phyloP scores from a whole-genome alignment of 2,113 vertebrate genomes.

The Colistium nudipinnis region DNA sequence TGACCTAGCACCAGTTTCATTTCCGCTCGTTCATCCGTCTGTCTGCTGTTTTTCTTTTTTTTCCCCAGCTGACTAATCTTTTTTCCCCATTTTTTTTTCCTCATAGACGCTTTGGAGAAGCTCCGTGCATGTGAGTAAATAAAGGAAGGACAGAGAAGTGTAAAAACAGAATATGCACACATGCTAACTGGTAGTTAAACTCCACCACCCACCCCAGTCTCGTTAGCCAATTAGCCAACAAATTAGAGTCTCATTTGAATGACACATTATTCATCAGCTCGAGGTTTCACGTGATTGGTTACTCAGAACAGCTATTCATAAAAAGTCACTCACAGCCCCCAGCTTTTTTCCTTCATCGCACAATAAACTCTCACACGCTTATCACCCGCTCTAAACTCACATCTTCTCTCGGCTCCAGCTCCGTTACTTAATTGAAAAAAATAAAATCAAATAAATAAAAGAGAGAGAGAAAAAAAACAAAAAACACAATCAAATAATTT shows the following conservation, averaged over 20 bases:
- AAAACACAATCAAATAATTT: neutral
- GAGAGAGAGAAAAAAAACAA: neutral
- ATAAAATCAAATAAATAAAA: no score
- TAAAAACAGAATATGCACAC: conserved; percentile 26
- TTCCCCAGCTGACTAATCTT: conserved; percentile 27
- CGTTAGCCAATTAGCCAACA: conserved; percentile 59
- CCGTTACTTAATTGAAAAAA: conserved; percentile 7
- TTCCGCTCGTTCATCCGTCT: conserved; percentile 58
- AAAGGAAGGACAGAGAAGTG: conserved; percentile 28
- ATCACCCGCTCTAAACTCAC: neutral
- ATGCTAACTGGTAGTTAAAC: conserved; percentile 32
- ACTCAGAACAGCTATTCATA: conserved; percentile 41
- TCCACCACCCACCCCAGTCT: neutral
- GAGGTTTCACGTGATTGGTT: conserved; percentile 47
- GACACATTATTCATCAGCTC: conserved; percentile 41
- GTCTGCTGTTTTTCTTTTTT: conserved; percentile 28
- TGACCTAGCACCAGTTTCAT: conserved; percentile 67
- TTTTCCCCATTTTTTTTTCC: conserved; percentile 53
- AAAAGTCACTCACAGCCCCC: conserved; percentile 24
- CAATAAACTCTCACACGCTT: conserved; percentile 17
- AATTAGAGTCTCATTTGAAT: conserved; percentile 50
- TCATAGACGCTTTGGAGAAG: conserved; percentile 40
- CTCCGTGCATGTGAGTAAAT: conserved; percentile 54
- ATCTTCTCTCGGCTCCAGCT: neutral
- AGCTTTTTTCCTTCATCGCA: conserved; percentile 34